phyloP scores from a whole-genome alignment of 2,888 invertebrate genomes.

The Dolichopus griseipennis region DNA sequence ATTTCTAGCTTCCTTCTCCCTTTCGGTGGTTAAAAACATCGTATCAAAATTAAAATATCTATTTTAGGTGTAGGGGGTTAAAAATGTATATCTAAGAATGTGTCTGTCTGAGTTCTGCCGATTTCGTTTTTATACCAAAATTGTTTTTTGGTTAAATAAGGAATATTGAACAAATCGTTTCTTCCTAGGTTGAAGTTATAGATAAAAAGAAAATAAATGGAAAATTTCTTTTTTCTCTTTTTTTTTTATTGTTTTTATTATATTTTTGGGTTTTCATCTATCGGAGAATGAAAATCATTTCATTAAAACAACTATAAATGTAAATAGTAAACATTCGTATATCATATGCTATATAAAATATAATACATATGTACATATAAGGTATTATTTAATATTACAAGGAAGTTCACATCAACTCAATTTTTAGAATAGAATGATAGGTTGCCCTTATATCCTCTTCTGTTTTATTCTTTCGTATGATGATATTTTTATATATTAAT shows the following conservation, averaged over 20 bases:
- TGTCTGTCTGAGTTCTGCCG: no score
- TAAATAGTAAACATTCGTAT: not conserved
- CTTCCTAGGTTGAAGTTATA: not conserved
- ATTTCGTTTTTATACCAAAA: no score
- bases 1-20: no score
- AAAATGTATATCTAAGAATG: no score
- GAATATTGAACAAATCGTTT: not conserved
- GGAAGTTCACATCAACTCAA: not conserved
- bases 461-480: not conserved
- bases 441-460: not conserved
- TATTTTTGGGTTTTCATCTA: not conserved
- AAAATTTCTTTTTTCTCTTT: not conserved
- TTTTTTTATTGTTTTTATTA: not conserved
- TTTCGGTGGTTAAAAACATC: no score
- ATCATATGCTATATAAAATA: not conserved
- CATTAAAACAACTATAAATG: conserved; percentile 1
- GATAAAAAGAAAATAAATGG: not conserved
- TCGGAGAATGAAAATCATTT: not conserved
- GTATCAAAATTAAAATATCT: no score
- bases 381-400: not conserved
- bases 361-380: not conserved
- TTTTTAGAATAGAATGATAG: not conserved
- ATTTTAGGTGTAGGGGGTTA: no score
- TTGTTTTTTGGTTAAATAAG: not conserved
- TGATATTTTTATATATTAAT: not conserved